Evolutionary conservation across 2,888 invertebrate genomes (phyloP), one percentile per base, ranked within the genome.

Genomic region (Metopia argyrocephala): DNA sequence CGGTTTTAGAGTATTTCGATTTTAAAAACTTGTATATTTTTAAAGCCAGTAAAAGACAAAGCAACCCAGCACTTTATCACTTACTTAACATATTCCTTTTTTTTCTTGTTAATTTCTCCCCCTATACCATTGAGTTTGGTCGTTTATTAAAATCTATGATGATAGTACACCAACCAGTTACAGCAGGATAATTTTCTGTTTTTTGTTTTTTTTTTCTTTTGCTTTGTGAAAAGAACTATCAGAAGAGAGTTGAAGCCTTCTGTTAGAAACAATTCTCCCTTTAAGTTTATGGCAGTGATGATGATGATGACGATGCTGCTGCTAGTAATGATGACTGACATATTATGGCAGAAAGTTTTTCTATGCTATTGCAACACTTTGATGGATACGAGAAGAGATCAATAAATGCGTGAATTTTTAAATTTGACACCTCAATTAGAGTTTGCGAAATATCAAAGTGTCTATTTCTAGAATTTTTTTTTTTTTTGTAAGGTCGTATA

Each of bases 41-140:
- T 57, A 18, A 31, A 31, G 20, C 6, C 2, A 48, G 23, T 18
- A 62, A 48, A 46, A 23, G 28, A 52, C 6, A 52, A 6, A 27
- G 27, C 65, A 66, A 52, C 6, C 20, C 15, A 27, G 27, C 65
- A 66, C 52, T 66, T 66, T 38, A 66, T 66, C 65, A 66, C 65
- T 66, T 66, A 66, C 31, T 66, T 52, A 38, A 52, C 23, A 61
- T 38, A 61, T 38, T 61, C 18, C 12, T 59, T 57, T 46, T 46
- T n/a, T 18, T 48, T 15, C 4, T 38, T 12, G 1, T 18, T 0
- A 20, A 20, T 59, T 31, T 20, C 23, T 50, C n/a, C 18, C 27
- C 20, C 38, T 1, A 1, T 38, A 20, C 57, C 1, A 15, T 38
- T 1, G 38, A 31, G 12, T n/a, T n/a, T n/a, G 15, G 38, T 38